phyloP scores from a whole-genome alignment of 2,113 vertebrate genomes.

The Mirza zaza region DNA sequence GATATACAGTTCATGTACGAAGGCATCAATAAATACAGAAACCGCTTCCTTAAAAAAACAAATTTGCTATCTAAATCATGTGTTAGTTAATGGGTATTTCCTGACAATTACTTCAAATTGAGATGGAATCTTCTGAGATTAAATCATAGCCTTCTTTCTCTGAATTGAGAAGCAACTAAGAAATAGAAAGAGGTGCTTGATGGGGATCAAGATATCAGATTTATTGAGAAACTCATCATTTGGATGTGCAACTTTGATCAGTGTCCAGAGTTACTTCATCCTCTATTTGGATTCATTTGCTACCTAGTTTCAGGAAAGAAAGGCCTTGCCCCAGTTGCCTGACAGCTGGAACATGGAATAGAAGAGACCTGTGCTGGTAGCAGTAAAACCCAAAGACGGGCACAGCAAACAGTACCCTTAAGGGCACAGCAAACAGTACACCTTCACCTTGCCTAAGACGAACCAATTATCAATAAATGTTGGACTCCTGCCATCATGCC shows the following conservation, averaged over 20 bases:
- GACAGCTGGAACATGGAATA: background rate
- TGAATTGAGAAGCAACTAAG: background rate
- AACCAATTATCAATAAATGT: background rate
- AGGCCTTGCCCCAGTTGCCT: background rate
- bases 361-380: background rate
- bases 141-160: background rate
- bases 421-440: background rate
- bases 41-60: background rate
- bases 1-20: background rate
- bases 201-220: background rate
- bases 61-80: background rate
- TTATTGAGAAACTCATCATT: background rate
- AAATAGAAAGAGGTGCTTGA: background rate
- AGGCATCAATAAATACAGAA: background rate
- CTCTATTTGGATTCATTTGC: background rate
- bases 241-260: background rate
- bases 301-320: background rate
- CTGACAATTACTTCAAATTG: background rate
- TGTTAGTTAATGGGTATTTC: background rate
- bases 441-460: background rate
- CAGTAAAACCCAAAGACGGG: background rate
- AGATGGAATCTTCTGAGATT: background rate
- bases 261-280: background rate
- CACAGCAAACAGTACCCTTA: background rate
- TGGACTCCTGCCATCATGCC: rapidly evolving